phyloP scores from a whole-genome alignment of 2,888 invertebrate genomes.

The Apantesis nais region DNA sequence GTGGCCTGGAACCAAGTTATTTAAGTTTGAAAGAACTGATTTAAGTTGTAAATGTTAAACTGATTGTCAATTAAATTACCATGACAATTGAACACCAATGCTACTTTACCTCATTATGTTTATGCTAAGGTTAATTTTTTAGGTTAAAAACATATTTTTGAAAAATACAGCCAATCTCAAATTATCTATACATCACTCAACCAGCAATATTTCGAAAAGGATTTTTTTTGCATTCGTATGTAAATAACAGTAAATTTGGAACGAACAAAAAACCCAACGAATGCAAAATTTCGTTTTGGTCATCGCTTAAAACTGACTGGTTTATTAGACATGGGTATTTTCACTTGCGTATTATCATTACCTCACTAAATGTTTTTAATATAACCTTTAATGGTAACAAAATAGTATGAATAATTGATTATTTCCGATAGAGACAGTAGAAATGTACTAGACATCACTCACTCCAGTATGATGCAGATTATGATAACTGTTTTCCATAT shows the following conservation, averaged over 20 bases:
- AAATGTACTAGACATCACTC: background rate
- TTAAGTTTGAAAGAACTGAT: conserved; percentile 1
- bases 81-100: background rate
- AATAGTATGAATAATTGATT: background rate
- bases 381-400: background rate
- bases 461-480: background rate
- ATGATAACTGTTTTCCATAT: too few relatives aligned
- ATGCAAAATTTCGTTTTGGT: background rate
- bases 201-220: background rate
- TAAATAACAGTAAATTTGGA: background rate
- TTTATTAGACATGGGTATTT: background rate
- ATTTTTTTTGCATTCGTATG: too few relatives aligned
- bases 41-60: background rate
- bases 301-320: background rate
- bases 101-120: background rate
- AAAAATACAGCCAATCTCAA: background rate
- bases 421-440: too few relatives aligned
- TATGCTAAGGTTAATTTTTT: background rate
- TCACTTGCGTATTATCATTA: background rate
- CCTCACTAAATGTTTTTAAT: background rate
- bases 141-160: background rate
- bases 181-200: background rate
- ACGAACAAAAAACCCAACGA: background rate
- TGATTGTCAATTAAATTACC: background rate
- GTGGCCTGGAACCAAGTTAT: background rate